phyloP scores from a whole-genome alignment of 2,113 vertebrate genomes.

The Tamias sibiricus region DNA sequence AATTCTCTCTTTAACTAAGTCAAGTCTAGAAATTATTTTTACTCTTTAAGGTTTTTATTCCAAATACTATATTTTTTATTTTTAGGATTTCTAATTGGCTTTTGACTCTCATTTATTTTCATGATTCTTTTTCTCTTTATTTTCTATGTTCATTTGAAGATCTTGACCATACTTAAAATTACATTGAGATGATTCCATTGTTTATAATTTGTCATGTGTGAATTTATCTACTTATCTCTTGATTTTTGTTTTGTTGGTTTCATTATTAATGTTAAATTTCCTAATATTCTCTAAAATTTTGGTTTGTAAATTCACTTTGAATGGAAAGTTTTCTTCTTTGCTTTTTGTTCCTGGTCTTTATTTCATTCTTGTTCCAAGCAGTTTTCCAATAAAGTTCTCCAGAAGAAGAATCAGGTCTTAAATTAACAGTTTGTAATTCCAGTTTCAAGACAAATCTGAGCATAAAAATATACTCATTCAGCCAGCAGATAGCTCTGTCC shows the following conservation, averaged over 20 bases:
- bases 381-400: neutral
- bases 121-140: neutral
- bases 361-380: neutral
- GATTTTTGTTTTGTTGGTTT: neutral
- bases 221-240: neutral
- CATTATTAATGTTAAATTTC: slow-evolving; percentile 2
- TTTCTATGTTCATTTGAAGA: neutral
- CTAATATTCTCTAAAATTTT: slow-evolving; percentile 7
- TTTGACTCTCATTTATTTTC: slow-evolving; percentile 1
- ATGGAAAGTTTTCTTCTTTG: neutral
- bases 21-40: neutral
- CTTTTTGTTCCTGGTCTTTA: neutral
- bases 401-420: neutral
- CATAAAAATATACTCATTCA: neutral
- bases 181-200: neutral
- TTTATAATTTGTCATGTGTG: neutral
- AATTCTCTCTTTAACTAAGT: neutral
- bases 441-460: neutral
- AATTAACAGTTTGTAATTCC: neutral
- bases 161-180: neutral
- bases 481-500: neutral
- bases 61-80: neutral
- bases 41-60: neutral
- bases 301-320: neutral
- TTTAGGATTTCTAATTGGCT: neutral